A percentile compares a stretch with the other conserved stretches of the same genome.
Conservation (phyloP, 2,888 invertebrate species). For the Polydrusus cervinus region DNA sequence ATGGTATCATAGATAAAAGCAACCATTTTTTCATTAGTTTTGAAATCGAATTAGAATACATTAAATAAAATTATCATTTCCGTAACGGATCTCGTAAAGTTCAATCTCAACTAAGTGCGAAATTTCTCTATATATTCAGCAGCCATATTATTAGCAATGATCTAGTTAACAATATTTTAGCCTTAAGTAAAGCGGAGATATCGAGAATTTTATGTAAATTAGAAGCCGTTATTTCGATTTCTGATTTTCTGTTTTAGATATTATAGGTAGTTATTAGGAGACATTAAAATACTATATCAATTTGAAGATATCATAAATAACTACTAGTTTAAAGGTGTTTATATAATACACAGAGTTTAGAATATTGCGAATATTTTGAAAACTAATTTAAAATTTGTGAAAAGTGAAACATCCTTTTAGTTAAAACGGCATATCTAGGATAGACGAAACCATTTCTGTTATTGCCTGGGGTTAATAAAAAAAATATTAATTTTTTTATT, state of each 20-base stretch:
- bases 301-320: slow-evolving; percentile 1
- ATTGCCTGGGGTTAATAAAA: no score
- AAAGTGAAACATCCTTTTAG: no score
- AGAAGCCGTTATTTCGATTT: slow-evolving; percentile 45
- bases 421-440: no score
- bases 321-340: not conserved
- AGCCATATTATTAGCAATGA: slow-evolving; percentile 27
- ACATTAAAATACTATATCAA: slow-evolving; percentile 36
- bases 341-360: no score
- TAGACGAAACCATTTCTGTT: no score
- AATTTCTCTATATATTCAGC: slow-evolving; percentile 8
- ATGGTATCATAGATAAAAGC: no score
- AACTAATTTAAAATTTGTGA: no score
- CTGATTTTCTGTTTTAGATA: slow-evolving; percentile 45
- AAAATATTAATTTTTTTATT: no score
- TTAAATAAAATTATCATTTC: not conserved
- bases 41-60: no score
- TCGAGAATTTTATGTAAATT: slow-evolving; percentile 43
- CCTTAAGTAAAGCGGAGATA: slow-evolving; percentile 29
- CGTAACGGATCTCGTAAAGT: no score
- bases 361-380: no score
- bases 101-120: not conserved
- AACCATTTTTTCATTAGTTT: no score
- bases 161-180: slow-evolving; percentile 37
- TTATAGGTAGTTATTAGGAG: slow-evolving; percentile 41